Evolutionary conservation across 1,140 invertebrate genomes (phyloP), one percentile per base, ranked within the genome.

Genomic region (Ganaspis sp.): DNA sequence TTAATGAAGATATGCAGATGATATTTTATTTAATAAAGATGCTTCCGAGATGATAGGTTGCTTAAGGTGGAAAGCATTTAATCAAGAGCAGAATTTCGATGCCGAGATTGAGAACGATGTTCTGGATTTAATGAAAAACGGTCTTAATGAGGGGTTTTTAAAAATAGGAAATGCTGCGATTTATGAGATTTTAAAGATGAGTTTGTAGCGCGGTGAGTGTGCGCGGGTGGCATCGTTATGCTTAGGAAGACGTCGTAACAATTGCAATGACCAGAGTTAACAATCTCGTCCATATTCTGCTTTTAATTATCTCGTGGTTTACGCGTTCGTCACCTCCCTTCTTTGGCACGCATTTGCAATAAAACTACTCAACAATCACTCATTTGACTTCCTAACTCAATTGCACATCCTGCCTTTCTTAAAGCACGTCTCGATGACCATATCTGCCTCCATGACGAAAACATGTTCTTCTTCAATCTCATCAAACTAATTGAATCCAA

Each of bases 241-340:
- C 70, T 72, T 75, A 72, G 72, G 38, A 53, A 80, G 73, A 58
- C 58, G 45, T 37, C 53, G 69, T 74, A 73, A 71, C 53, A 71
- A 69, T 79, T 79, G 54, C 58, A 49, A 72, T 45, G 34, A 76
- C 78, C 49, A 23, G 15, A 70, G 64, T 76, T 54, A 54, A 74
- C 54, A 38, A 72, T 74, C 73, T 74, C 40, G 12, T 74, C 12
- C 53, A 21, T 21, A 58, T 58, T 73, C 72, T 23, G 54, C 23
- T 72, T 80, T 74, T 80, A 80, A 80, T 80, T 79, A 74, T 76
- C 71, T 29, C 15, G 53, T 75, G 40, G 73, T 73, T 73, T 71
- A 38, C 73, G 74, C 29, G 42, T 54, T 23, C 69, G 12, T 49
- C 71, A 73, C 71, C 77, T 70, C 73, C 77, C 73, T 64, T 75